Evolutionary conservation across 2,797 vertebrate genomes (phyloP), one percentile per base, ranked within the genome.

Genomic region (Neosilurus hyrtlii): DNA sequence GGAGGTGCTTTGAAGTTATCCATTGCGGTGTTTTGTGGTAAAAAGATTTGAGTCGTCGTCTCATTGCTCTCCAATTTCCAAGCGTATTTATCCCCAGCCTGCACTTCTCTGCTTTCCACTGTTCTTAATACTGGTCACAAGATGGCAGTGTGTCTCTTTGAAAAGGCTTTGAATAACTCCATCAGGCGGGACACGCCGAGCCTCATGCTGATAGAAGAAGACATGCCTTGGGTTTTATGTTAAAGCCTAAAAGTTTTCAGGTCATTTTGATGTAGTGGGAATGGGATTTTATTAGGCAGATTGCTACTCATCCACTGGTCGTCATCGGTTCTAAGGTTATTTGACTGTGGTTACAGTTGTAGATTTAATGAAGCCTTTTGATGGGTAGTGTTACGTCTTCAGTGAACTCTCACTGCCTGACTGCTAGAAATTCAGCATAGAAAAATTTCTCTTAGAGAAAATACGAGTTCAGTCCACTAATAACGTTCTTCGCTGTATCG

Each of bases 81-180:
- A 81, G 72, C 59, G 52, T 80, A 73, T 65, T 81, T 79, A 79
- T 72, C 66, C 37, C 37, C 16, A 57, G 83, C 37, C 49, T 75
- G 54, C 51, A 65, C 54, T 75, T 71, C 51, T 77, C 20, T 14
- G 43, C 37, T 61, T 57, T 56, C n/a, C 67, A n/a, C 59, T 49
- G 16, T 67, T 71, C 43, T 49, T 11, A 20, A 84, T 65, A 9
- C 20, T 81, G 71, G 67, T 88, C 94, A 92, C 90, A 81, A 92
- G 94, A 89, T 93, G 94, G 94, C 93, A 95, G 92, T 87, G 90
- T 91, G 92, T 87, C 86, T 85, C 88, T 91, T 86, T 88, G 71
- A 88, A 89, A 82, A 57, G 15, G 52, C 26, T 14, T 54, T 74
- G 72, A 74, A 59, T 4, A 0, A 43, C 24, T 57, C 30, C 65